Evolutionary conservation across 2,797 vertebrate genomes (phyloP).

Genomic region (Amblyopsis hoosieri): DNA sequence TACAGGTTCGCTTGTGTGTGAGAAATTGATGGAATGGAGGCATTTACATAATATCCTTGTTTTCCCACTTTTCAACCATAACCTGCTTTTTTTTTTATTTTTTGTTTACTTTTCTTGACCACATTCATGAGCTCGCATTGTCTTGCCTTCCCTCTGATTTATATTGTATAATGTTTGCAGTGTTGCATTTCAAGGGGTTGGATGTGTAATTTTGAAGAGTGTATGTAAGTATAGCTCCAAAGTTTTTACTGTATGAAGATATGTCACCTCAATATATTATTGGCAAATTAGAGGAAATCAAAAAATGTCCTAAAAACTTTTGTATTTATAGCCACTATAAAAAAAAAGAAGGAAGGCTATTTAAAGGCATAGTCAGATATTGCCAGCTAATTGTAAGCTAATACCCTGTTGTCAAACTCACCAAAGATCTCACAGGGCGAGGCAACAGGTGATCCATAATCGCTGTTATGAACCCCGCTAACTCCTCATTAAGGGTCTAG

Average conservation of each 20-base stretch:
- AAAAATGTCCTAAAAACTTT: constrained; percentile 29
- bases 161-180: constrained; percentile 2
- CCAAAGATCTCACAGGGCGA: no score
- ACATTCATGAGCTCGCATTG: background rate
- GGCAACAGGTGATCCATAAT: no score
- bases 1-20: no score
- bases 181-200: constrained; percentile 14
- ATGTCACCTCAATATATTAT: constrained; percentile 26
- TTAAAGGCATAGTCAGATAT: no score
- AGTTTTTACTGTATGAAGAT: constrained; percentile 13
- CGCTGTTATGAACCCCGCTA: no score
- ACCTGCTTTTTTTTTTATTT: background rate
- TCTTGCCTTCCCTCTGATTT: background rate
- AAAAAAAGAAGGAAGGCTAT: constrained; percentile 6
- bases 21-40: no score
- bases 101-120: background rate
- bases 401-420: no score
- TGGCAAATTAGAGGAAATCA: constrained; percentile 29
- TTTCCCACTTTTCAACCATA: background rate
- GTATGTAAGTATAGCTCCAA: constrained; percentile 16
- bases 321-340: constrained; percentile 32
- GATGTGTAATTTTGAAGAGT: constrained; percentile 37
- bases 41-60: no score
- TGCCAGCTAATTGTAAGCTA: no score
- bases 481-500: no score